phyloP scores from a whole-genome alignment of 2,888 invertebrate genomes.

The Leucophenga maculata region DNA sequence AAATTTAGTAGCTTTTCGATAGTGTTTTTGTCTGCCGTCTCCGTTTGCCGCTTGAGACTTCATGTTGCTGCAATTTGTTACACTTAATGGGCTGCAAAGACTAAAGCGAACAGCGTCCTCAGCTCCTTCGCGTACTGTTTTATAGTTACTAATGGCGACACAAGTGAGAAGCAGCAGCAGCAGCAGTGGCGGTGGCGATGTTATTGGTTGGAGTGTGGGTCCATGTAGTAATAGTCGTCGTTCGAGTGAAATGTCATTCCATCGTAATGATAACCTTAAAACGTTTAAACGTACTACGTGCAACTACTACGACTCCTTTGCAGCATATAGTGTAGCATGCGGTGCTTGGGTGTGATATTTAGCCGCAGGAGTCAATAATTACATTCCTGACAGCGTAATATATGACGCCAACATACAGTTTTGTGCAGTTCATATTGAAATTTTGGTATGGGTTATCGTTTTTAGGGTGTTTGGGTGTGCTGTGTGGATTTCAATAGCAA shows the following conservation, averaged over 20 bases:
- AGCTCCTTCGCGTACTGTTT: too few species aligned
- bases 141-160: constrained; percentile 1
- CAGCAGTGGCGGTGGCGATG: too few species aligned
- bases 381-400: constrained; percentile 24
- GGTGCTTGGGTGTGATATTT: not conserved
- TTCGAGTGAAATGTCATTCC: constrained; percentile 26
- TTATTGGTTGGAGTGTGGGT: too few species aligned
- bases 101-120: too few species aligned
- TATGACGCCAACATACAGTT: not conserved
- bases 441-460: too few species aligned
- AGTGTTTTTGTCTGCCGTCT: constrained; percentile 2
- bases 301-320: not conserved
- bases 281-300: constrained; percentile 19
- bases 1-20: constrained; percentile 28
- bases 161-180: not conserved
- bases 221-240: not conserved
- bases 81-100: constrained; percentile 35
- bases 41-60: constrained; percentile 5
- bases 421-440: too few species aligned
- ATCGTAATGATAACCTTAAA: constrained; percentile 28
- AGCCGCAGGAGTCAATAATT: constrained; percentile 37
- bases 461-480: too few species aligned
- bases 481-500: too few species aligned
- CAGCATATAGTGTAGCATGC: not conserved
- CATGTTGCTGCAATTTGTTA: constrained; percentile 35